These are phyloP conservation scores for Phyto melanocephala DNA, from an alignment of 2,888 invertebrate genomes.

Conservation along the genomic window DNA sequence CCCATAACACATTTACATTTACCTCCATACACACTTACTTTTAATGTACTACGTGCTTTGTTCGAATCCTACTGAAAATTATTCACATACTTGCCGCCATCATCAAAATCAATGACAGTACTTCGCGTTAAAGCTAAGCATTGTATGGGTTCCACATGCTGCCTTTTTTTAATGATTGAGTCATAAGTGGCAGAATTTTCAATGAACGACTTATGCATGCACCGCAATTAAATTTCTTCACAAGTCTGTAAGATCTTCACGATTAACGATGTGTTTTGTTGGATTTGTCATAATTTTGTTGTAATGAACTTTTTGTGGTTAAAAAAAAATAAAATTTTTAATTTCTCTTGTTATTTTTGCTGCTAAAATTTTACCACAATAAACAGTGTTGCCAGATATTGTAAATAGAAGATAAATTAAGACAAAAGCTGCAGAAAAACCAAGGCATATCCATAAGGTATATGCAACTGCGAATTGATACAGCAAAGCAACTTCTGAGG, in stretches of 20 bases:
- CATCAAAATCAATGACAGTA: background rate
- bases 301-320: slow-evolving; percentile 14
- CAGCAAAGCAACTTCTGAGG: too few relatives aligned
- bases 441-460: too few relatives aligned
- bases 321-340: background rate
- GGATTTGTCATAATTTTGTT: background rate
- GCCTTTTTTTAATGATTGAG: slow-evolving; percentile 22
- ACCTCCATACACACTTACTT: too few relatives aligned
- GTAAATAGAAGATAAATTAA: too few relatives aligned
- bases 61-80: slow-evolving; percentile 32
- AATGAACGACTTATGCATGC: slow-evolving; percentile 36
- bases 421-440: too few relatives aligned
- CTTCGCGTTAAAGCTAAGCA: background rate
- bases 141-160: slow-evolving; percentile 13
- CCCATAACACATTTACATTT: too few relatives aligned
- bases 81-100: slow-evolving; percentile 45
- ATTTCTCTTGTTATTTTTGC: background rate
- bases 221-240: slow-evolving; percentile 60
- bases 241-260: slow-evolving; percentile 32
- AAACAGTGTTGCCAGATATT: too few relatives aligned
- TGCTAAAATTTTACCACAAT: background rate
- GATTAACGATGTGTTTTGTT: background rate
- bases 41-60: slow-evolving; percentile 1
- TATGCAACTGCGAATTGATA: too few relatives aligned
- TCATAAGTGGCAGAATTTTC: slow-evolving; percentile 5